phyloP scores from a whole-genome alignment of 2,888 invertebrate species.

The Ochlodes sylvanus region DNA sequence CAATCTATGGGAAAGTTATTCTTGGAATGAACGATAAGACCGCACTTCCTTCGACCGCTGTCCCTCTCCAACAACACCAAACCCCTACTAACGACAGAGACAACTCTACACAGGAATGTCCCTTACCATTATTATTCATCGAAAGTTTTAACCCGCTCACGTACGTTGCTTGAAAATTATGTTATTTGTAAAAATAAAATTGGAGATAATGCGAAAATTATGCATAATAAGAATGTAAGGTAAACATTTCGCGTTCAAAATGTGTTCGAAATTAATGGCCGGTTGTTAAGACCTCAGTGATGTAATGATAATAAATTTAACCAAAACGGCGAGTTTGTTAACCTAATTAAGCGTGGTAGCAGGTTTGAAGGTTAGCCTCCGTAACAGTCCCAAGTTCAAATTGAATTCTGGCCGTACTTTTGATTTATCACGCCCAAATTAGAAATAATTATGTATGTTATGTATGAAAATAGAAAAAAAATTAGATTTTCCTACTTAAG shows the following conservation, averaged over 20 bases:
- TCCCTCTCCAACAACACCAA: constrained; percentile 52
- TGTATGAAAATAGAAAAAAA: too few species aligned
- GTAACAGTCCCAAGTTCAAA: too few species aligned
- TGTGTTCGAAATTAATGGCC: constrained; percentile 16
- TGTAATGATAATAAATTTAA: constrained; percentile 5
- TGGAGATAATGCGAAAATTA: constrained; percentile 41
- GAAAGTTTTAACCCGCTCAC: constrained; percentile 57
- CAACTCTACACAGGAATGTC: constrained; percentile 65
- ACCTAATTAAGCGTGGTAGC: too few species aligned
- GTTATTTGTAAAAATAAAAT: constrained; percentile 46
- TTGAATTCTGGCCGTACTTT: too few species aligned
- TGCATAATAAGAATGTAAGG: constrained; percentile 37
- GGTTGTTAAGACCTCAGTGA: neutral
- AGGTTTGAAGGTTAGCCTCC: too few species aligned
- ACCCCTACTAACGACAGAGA: constrained; percentile 49
- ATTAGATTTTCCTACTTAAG: too few species aligned
- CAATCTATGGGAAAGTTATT: constrained; percentile 82
- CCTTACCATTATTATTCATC: constrained; percentile 74
- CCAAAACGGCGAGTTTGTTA: neutral
- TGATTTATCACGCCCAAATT: too few species aligned
- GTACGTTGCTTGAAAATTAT: constrained; percentile 45
- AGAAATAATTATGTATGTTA: too few species aligned
- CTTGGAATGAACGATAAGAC: constrained; percentile 79
- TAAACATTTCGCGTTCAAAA: constrained; percentile 20
- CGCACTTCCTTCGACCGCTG: constrained; percentile 61